Percentiles rank a stretch among this genome's conserved stretches.
Evolutionary conservation across 2,797 vertebrate genomes (phyloP).

Genomic region (Chromobotia macracanthus): DNA sequence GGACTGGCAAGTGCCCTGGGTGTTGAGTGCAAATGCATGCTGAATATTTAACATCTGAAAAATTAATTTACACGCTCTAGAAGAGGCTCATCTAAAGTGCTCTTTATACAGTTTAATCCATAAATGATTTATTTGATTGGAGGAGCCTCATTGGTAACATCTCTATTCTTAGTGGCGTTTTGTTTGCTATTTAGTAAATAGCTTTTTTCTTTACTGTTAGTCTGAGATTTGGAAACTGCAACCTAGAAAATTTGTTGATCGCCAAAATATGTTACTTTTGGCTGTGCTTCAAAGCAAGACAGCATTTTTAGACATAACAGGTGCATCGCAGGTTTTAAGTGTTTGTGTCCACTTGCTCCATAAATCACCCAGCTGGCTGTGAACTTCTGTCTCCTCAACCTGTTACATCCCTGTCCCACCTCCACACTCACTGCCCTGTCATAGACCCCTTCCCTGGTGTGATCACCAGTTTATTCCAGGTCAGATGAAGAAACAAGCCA

Average conservation of each 20-base stretch:
- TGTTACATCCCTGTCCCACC: not conserved
- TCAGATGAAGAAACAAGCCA: no score
- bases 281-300: not conserved
- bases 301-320: not conserved
- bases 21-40: slow-evolving; percentile 55
- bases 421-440: not conserved
- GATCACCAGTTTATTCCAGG: not conserved
- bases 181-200: not conserved
- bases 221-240: not conserved
- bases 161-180: slow-evolving; percentile 8
- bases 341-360: no score
- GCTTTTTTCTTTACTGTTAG: slow-evolving; percentile 11
- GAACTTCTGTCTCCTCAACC: no score
- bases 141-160: not conserved
- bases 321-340: no score
- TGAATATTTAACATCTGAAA: slow-evolving; percentile 44
- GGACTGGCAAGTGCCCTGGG: slow-evolving; percentile 21
- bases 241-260: not conserved
- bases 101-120: not conserved
- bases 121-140: not conserved
- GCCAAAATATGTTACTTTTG: not conserved
- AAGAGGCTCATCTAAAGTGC: not conserved
- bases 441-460: not conserved
- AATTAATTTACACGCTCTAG: slow-evolving; percentile 31
- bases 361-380: no score